Percentiles rank a stretch among this genome's conserved stretches.
These are phyloP conservation scores for Linurgus olivaceus DNA, from an alignment of 2,797 vertebrate species.

Conservation along the genomic window DNA sequence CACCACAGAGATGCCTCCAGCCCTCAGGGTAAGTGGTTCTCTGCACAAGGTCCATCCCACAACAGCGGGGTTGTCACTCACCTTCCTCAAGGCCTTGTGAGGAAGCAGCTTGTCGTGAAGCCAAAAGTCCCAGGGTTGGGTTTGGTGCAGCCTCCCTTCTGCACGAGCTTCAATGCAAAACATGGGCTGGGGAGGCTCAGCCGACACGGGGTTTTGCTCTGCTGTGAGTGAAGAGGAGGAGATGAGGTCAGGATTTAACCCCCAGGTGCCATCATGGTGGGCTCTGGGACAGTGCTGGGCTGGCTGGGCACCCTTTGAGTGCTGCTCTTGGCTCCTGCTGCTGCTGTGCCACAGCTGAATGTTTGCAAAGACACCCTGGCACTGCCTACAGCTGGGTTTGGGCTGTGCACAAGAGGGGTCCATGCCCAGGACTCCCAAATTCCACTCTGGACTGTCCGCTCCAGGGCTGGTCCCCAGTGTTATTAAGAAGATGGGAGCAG, in stretches of 20 bases:
- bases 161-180: fast-evolving
- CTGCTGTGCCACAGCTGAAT: not conserved
- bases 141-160: not conserved
- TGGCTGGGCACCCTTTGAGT: not conserved
- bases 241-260: not conserved
- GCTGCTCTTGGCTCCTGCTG: not conserved
- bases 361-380: not conserved
- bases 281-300: not conserved
- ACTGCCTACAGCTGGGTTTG: not conserved
- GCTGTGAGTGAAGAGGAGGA: not conserved
- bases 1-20: not conserved
- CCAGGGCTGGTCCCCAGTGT: not conserved
- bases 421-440: fast-evolving
- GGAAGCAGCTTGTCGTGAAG: not conserved
- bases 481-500: not conserved
- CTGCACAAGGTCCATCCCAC: not conserved
- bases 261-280: fast-evolving
- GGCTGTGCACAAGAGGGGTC: not conserved
- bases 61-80: fast-evolving
- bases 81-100: not conserved
- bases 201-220: fast-evolving
- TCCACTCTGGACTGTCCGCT: not conserved
- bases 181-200: not conserved
- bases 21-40: not conserved
- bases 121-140: not conserved